phyloP scores from a whole-genome alignment of 2,797 vertebrate genomes.

The Periophthalmus magnuspinnatus region DNA sequence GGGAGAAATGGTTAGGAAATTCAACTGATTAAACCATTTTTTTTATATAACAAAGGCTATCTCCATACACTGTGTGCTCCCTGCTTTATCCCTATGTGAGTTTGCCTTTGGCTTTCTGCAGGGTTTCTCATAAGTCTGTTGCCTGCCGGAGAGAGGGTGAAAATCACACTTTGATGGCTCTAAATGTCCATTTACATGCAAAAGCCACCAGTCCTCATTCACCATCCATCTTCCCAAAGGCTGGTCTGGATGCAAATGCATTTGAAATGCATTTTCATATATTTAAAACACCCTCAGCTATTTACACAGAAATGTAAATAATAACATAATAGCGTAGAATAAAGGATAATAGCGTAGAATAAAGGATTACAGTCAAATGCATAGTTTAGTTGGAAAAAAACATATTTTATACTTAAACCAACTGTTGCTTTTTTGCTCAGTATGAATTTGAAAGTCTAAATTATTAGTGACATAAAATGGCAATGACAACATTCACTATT shows the following conservation, averaged over 20 bases:
- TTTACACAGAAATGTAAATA: neutral
- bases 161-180: slow-evolving; percentile 28
- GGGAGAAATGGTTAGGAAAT: neutral
- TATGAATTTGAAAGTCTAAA: too few relatives aligned
- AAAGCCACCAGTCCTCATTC: slow-evolving; percentile 13
- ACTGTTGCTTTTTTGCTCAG: neutral
- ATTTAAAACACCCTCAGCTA: slow-evolving; percentile 23
- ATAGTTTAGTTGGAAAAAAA: neutral
- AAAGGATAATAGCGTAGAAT: neutral
- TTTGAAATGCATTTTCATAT: slow-evolving; percentile 6
- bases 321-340: neutral
- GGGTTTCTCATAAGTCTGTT: slow-evolving; percentile 24
- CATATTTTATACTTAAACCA: neutral
- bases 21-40: neutral
- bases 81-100: neutral
- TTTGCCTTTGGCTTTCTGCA: slow-evolving; percentile 23
- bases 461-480: too few relatives aligned
- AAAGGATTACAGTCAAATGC: neutral
- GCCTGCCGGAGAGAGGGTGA: slow-evolving; percentile 20
- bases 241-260: slow-evolving; percentile 32
- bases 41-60: slow-evolving; percentile 25
- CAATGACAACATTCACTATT: too few relatives aligned
- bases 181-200: slow-evolving; percentile 37
- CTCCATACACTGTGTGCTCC: slow-evolving; percentile 16
- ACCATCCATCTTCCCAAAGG: slow-evolving; percentile 21